Evolutionary conservation across 2,888 invertebrate species (phyloP), one percentile per base, ranked within the genome.

Genomic region (Hemistola chrysoprasaria): DNA sequence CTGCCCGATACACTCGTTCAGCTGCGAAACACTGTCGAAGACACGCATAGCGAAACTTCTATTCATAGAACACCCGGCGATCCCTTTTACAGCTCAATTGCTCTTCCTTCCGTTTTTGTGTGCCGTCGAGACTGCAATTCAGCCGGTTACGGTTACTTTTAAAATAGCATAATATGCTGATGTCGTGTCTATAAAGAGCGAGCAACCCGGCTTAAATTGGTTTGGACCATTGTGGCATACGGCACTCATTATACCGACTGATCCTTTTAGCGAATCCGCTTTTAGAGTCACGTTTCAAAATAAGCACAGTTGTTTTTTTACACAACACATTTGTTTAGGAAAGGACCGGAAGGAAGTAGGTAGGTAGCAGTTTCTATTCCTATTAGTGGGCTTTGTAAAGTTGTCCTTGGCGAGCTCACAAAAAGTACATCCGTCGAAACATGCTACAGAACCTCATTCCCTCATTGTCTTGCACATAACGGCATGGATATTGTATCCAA

Each of bases 1-100:
- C 59, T 55, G 62, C 50, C 61, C 58, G 62, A 66, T 67, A 63
- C 62, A 68, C 48, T 57, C 64, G 31, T 75, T 80, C 75, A 85
- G 78, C 85, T 78, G 81, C 80, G 55, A 71, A 81, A 73, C 66
- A 60, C 52, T 65, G 61, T 58, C 50, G 53, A 65, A 73, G 76
- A 74, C 86, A 86, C 84, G 85, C 77, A 73, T 78, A 69, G 78
- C 80, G 62, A 80, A 71, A 81, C 67, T 59, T 71, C 68, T 73
- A 74, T 78, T 77, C 75, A 74, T 56, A 65, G 62, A 55, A 61
- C 67, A 72, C 68, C 71, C 69, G 70, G 65, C 62, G 50, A 53
- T 57, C 59, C 69, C 65, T 75, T 76, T 64, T 66, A 72, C 65
- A 67, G 62, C 65, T 70, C 67, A 67, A 73, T 73, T 71, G 71